Evolutionary conservation across 2,113 vertebrate genomes (phyloP).

Genomic region (Salvelinus alpinus): DNA sequence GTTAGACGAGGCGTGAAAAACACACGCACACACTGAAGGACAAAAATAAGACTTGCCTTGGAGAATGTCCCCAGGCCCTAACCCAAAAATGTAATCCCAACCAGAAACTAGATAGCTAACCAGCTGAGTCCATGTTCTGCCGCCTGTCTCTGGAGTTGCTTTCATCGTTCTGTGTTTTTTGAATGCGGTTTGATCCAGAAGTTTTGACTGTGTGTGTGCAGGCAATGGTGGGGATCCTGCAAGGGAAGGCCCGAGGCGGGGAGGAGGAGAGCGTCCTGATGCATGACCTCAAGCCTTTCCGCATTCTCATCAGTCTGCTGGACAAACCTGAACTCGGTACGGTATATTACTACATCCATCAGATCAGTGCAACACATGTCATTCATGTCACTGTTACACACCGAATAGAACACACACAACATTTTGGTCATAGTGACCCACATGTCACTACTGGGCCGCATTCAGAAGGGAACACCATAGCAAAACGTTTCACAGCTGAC

Average conservation of each 20-base stretch:
- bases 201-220: conserved; percentile 52
- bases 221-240: conserved; percentile 97
- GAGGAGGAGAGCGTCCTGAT: conserved; percentile 90
- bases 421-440: neutral
- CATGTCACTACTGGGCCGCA: no score
- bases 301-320: conserved; percentile 96
- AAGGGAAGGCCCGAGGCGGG: conserved; percentile 87
- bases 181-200: conserved; percentile 7
- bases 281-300: conserved; percentile 97
- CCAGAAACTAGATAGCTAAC: neutral
- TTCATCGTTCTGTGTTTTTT: neutral
- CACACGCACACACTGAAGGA: neutral
- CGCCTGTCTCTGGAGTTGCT: neutral
- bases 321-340: conserved; percentile 98
- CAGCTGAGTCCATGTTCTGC: neutral
- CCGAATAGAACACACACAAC: neutral
- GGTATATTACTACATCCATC: conserved; percentile 2
- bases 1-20: conserved; percentile 48
- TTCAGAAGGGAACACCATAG: neutral
- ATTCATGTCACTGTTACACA: neutral
- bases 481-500: neutral
- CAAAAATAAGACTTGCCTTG: neutral
- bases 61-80: neutral
- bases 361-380: neutral
- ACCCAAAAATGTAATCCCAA: neutral